Conservation (phyloP, 2,797 vertebrate species). For the Dermochelys coriacea region DNA sequence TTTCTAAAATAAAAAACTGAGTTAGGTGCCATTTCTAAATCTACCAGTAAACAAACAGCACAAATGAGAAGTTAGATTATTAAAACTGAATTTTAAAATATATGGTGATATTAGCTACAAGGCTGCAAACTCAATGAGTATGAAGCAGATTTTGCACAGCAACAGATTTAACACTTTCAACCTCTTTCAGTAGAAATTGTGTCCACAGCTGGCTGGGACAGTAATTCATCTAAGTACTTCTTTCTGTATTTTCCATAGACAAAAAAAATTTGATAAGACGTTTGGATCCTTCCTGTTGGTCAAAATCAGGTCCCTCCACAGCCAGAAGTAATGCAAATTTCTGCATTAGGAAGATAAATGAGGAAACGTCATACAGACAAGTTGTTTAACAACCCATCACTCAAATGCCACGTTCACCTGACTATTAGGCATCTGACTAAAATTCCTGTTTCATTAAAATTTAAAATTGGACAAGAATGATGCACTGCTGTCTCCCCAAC, state of each 20-base stretch:
- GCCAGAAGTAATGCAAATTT: neutral
- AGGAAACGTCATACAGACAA: neutral
- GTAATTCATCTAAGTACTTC: neutral
- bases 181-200: neutral
- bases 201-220: neutral
- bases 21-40: neutral
- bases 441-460: slow-evolving; percentile 36
- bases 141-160: neutral
- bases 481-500: neutral
- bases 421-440: neutral
- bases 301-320: neutral
- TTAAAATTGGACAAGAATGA: neutral
- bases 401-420: neutral
- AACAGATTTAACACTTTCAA: neutral
- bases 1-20: neutral
- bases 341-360: slow-evolving; percentile 5
- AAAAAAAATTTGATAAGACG: neutral
- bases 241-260: neutral
- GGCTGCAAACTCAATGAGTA: neutral
- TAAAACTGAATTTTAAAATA: neutral
- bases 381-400: slow-evolving; percentile 15
- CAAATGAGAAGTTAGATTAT: neutral
- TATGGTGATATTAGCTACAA: neutral
- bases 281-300: neutral
- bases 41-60: neutral